phyloP scores from a whole-genome alignment of 1,140 invertebrate species.

The Nylanderia fulva region DNA sequence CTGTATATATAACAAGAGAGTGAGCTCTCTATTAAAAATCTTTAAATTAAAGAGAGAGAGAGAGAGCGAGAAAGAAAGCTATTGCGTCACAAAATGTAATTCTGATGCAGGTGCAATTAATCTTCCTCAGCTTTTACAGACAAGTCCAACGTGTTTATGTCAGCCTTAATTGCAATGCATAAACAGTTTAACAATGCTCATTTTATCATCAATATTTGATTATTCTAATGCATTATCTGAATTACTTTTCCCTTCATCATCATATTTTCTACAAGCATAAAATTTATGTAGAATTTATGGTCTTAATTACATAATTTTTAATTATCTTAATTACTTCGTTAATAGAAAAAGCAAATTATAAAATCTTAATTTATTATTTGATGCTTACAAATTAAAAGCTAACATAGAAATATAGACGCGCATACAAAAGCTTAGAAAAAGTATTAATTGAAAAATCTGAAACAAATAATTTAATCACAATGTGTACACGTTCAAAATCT shows the following conservation, averaged over 20 bases:
- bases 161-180: neutral
- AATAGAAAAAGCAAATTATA: neutral
- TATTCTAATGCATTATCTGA: neutral
- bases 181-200: neutral
- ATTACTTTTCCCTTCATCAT: neutral
- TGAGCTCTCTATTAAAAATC: slow-evolving; percentile 25
- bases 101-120: neutral
- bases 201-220: neutral
- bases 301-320: neutral
- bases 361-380: neutral
- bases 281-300: neutral
- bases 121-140: neutral
- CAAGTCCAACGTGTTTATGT: neutral
- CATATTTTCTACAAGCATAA: neutral
- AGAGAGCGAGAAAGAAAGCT: too few species aligned
- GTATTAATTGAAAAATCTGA: neutral
- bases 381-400: neutral
- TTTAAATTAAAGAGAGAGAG: neutral
- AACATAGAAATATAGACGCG: neutral
- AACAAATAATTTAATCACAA: neutral
- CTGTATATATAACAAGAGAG: neutral
- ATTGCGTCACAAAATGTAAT: slow-evolving; percentile 15
- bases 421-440: neutral
- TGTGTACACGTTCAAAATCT: neutral
- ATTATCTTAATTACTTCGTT: neutral